phyloP scores from a whole-genome alignment of 2,888 invertebrate genomes.

The Amiota minor region DNA sequence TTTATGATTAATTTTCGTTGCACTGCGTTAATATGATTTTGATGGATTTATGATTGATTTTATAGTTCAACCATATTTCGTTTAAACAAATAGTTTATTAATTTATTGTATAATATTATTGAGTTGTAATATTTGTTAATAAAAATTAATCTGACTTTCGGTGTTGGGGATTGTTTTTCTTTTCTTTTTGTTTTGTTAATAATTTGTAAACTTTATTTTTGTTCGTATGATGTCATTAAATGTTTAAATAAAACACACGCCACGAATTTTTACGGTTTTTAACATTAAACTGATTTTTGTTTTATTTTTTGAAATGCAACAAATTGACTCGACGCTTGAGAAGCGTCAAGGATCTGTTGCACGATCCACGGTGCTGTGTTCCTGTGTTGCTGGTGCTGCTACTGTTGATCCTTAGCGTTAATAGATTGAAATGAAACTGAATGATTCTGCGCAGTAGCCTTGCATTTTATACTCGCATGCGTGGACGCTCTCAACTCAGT shows the following conservation, averaged over 20 bases:
- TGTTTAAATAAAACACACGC: constrained; percentile 28
- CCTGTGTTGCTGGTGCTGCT: constrained; percentile 44
- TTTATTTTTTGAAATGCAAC: constrained; percentile 1
- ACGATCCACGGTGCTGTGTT: constrained; percentile 29
- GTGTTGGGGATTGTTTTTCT: constrained; percentile 40
- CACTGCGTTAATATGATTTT: background rate
- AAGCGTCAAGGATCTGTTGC: constrained; percentile 44
- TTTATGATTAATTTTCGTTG: no score
- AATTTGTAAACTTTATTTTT: constrained; percentile 33
- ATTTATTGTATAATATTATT: constrained; percentile 5
- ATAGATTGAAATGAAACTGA: constrained; percentile 71
- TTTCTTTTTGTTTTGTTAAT: constrained; percentile 39
- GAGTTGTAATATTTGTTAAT: constrained; percentile 37
- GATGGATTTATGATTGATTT: background rate
- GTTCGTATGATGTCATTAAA: constrained; percentile 3
- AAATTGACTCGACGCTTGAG: constrained; percentile 24
- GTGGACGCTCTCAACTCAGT: constrained; percentile 30
- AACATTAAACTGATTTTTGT: background rate
- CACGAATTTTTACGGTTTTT: constrained; percentile 36
- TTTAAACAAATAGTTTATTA: background rate
- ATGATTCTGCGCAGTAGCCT: constrained; percentile 66
- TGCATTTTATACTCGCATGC: constrained; percentile 59
- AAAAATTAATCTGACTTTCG: constrained; percentile 68
- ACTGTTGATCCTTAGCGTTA: constrained; percentile 61
- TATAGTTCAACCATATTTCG: constrained; percentile 5